Percentiles rank a stretch among this genome's conserved stretches.
Conservation (phyloP, 2,113 vertebrate genomes). For the Chionodraco myersi region DNA sequence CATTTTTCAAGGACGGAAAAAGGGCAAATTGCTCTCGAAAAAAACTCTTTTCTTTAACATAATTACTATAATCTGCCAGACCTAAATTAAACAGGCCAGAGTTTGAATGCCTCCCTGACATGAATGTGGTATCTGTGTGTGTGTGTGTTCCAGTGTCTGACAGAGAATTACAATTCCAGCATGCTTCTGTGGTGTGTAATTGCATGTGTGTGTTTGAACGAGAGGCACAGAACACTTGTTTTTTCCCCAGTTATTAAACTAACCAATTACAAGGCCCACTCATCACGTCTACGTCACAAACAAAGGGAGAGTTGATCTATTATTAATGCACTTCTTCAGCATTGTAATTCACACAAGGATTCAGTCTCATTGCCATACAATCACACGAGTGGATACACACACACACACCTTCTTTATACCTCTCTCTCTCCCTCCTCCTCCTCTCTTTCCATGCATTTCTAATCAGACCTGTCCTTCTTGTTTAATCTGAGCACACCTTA, state of each 20-base stretch:
- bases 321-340: constrained; percentile 45
- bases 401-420: constrained; percentile 4
- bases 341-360: constrained; percentile 33
- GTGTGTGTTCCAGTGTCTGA: constrained; percentile 5
- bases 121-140: constrained; percentile 23
- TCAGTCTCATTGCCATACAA: not conserved
- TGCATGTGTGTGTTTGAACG: constrained; percentile 16
- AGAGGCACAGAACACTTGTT: constrained; percentile 29
- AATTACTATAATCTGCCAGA: constrained; percentile 71
- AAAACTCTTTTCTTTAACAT: constrained; percentile 60
- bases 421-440: not conserved
- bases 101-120: constrained; percentile 55
- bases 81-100: constrained; percentile 57
- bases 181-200: constrained; percentile 49
- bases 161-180: constrained; percentile 44
- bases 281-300: constrained; percentile 54
- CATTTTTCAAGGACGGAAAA: constrained; percentile 57
- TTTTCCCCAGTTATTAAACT: constrained; percentile 61
- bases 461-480: constrained; percentile 50
- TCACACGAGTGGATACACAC: not conserved
- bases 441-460: constrained; percentile 35
- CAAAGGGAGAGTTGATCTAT: constrained; percentile 50
- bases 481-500: constrained; percentile 55
- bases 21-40: constrained; percentile 60
- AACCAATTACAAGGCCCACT: constrained; percentile 64